These are phyloP conservation scores for Heterohyrax brucei DNA, from an alignment of 2,797 vertebrate genomes.

Conservation along the genomic window DNA sequence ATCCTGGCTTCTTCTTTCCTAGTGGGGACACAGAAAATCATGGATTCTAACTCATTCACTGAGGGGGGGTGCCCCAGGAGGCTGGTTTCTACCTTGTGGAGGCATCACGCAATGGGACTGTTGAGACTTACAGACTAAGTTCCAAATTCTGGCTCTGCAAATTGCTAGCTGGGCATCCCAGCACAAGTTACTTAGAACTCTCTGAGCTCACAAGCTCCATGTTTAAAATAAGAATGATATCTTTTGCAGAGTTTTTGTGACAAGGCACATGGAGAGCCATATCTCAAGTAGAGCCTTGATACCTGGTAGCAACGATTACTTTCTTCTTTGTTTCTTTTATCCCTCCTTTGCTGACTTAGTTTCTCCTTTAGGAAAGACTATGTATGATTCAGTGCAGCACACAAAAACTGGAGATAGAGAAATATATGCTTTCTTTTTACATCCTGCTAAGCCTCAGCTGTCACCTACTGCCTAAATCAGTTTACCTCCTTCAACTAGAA, in stretches of 20 bases:
- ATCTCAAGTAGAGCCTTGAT: background rate
- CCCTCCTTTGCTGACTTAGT: background rate
- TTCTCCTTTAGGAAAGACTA: slow-evolving; percentile 1
- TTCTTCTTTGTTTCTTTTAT: background rate
- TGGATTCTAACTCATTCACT: background rate
- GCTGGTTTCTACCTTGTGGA: background rate
- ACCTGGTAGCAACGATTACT: background rate
- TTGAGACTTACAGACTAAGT: background rate
- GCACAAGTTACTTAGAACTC: background rate
- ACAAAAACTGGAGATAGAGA: background rate
- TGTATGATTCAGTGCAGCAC: background rate
- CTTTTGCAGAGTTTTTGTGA: background rate
- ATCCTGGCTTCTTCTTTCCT: background rate
- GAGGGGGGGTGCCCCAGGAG: fast-evolving
- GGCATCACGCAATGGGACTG: too few relatives aligned
- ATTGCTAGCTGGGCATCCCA: too few relatives aligned
- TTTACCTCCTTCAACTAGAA: background rate
- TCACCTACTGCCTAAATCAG: background rate
- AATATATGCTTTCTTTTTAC: background rate
- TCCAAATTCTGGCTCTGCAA: background rate
- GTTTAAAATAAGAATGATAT: background rate
- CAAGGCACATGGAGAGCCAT: background rate
- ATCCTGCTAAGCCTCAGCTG: background rate
- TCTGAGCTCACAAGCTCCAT: background rate
- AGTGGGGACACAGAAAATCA: background rate